Base-by-base conservation (phyloP, 2,113 vertebrate species). In the Plestiodon gilberti region DNA sequence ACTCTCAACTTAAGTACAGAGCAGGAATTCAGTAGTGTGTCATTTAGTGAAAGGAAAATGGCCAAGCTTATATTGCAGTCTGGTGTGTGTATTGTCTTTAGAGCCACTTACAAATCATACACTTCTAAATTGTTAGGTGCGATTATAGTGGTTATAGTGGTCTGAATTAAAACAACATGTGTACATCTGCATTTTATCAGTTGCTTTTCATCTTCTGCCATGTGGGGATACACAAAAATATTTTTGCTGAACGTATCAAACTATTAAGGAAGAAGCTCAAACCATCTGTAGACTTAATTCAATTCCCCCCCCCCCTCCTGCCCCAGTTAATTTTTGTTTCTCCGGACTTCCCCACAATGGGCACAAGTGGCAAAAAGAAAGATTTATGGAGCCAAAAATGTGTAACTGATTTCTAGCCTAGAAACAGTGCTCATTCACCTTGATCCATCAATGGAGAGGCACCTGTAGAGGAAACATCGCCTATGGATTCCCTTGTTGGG, bases 131-230 rank as follows among this genome's bases (percentile, higher is more conserved):
- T 82, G 74, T 52, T 73, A 30, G 30, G 23, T 88, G 38, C 85
- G 70, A 33, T 69, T 13, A 70, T 82, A 40, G 67, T 35, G 80
- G 74, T 48, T 91, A 35, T 23, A 79, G 82, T 81, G 81, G 88
- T 78, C 86, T 74, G 67, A 76, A 86, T 76, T 88, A 80, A 86
- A 92, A 85, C 76, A 87, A 92, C 85, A 81, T 86, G 52, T 59
- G 22, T 71, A 48, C 25, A 71, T 90, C 86, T 93, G 86, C 79
- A 86, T 94, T 94, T 93, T 92, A 84, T 94, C n/a, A 73, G 17
- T 15, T 78, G 22, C 87, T 93, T 78, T 77, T 92, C 0, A 52
- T 89, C 52, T 91, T 69, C 23, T 57, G 65, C 88, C 10, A 48
- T 38, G 18, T 77, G 81, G 20, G 25, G 1, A 65, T 22, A 61